Evolutionary conservation across 2,888 invertebrate genomes (phyloP), one percentile per base, ranked within the genome.

Genomic region (Monoplex corrugatus): DNA sequence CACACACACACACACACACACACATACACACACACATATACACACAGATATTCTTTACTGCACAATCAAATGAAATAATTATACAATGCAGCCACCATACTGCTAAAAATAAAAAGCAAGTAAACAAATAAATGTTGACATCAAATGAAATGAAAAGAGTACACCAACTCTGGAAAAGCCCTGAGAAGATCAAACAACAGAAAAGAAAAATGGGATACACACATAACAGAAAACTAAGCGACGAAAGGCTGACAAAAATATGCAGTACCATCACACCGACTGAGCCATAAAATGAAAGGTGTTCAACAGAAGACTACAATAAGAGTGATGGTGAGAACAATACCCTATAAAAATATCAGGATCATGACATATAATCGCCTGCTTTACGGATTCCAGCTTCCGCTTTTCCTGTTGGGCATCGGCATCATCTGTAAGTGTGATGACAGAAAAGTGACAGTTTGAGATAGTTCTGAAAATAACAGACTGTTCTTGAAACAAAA

Each of bases 321-420:
- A 72, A 19, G n/a, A 72, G n/a, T n/a, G 72, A 28, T n/a, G 16
- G 78, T 40, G 43, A 43, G 19, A 16, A 75, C n/a, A 63, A 82
- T 90, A 93, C 93, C 93, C 92, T 0, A 92, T 91, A 75, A 91
- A 90, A 32, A 91, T 90, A 68, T 90, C 90, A 50, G 93, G 93
- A 82, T 93, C 92, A 89, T 92, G 93, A 87, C 93, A 93, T 32
- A 93, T 92, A 8, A 93, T 90, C 40, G 92, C 89, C 32, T 91
- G 91, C 89, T 90, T 91, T 72, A 92, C 75, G 44, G 45, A 72
- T 78, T 75, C 88, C 88, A 80, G 85, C 83, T n/a, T 90, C 86
- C 6, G 80, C 40, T 35, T 57, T 89, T 68, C 90, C 86, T 89
- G 86, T 16, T 38, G 6, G 35, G 86, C 35, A 8, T 87, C 63